Conservation (phyloP, 2,797 vertebrate genomes). For the Masticophis lateralis region DNA sequence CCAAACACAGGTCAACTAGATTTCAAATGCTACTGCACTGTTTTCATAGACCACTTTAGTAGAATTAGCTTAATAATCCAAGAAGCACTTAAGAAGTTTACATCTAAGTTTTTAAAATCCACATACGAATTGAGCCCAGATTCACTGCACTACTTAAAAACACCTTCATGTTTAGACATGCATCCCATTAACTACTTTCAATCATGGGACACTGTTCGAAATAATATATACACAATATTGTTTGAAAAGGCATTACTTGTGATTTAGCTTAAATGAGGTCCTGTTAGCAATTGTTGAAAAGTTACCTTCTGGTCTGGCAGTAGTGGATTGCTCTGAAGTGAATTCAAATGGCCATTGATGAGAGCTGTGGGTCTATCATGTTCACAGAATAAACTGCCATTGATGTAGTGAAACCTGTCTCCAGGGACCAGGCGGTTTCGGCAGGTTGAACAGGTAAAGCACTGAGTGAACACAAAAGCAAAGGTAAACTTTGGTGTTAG, state of each 20-base stretch:
- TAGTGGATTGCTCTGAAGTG: slow-evolving; percentile 98
- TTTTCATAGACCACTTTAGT: slow-evolving; percentile 43
- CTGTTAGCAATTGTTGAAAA: slow-evolving; percentile 72
- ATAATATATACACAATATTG: slow-evolving; percentile 22
- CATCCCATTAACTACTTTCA: slow-evolving; percentile 25
- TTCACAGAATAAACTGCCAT: slow-evolving; percentile 99
- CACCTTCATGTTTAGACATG: slow-evolving; percentile 31
- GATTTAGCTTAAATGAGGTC: slow-evolving; percentile 68
- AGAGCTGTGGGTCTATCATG: slow-evolving; percentile 99
- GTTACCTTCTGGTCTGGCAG: slow-evolving; percentile 99
- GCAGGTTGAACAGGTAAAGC: slow-evolving; percentile 99
- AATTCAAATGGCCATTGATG: slow-evolving; percentile 99
- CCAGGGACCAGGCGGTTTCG: slow-evolving; percentile 98
- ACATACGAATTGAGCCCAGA: slow-evolving; percentile 26
- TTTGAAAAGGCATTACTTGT: slow-evolving; percentile 53
- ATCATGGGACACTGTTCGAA: slow-evolving; percentile 30
- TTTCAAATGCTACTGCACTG: slow-evolving; percentile 41
- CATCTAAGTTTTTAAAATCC: slow-evolving; percentile 3
- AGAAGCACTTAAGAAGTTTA: slow-evolving; percentile 46
- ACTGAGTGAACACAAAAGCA: slow-evolving; percentile 75
- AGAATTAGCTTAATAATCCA: slow-evolving; percentile 23
- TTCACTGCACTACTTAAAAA: slow-evolving; percentile 24
- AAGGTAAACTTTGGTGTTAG: slow-evolving; percentile 62
- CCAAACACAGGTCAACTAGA: slow-evolving; percentile 39
- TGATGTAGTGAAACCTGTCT: slow-evolving; percentile 99